Evolutionary conservation across 53 echinoderm and acorn worm species (phyloP).

Genomic region (Actinopyga echinites): DNA sequence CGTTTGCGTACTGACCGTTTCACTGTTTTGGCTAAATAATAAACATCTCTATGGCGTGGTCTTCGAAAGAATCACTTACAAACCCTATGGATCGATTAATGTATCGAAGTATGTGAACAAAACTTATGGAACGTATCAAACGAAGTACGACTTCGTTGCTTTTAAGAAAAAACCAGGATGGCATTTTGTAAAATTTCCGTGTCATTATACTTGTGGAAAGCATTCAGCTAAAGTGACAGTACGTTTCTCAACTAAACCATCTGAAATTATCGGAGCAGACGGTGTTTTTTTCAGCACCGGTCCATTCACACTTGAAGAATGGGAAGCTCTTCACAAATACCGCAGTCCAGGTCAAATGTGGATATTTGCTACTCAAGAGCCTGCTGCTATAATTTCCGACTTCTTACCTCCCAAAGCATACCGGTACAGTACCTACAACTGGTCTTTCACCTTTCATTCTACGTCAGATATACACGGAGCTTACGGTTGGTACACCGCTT

Average conservation of each 20-base stretch:
- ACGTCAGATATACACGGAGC: slow-evolving; percentile 10
- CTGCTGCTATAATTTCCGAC: not conserved
- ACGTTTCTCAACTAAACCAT: not conserved
- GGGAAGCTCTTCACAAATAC: not conserved
- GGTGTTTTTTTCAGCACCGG: slow-evolving; percentile 20
- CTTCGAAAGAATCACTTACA: too few relatives aligned
- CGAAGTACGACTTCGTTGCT: slow-evolving; percentile 17
- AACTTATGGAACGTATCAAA: too few relatives aligned
- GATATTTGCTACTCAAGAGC: slow-evolving; percentile 18
- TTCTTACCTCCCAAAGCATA: slow-evolving; percentile 10
- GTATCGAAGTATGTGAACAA: too few relatives aligned
- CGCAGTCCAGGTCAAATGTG: slow-evolving; percentile 8
- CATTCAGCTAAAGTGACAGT: not conserved
- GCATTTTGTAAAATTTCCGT: slow-evolving; percentile 2
- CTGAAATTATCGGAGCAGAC: not conserved
- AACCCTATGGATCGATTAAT: too few relatives aligned
- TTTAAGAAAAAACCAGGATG: slow-evolving; percentile 23
- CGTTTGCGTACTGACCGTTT: too few relatives aligned
- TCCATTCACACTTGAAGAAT: not conserved
- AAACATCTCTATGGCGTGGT: too few relatives aligned
- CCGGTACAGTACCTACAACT: slow-evolving; percentile 4
- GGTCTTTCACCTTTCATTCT: slow-evolving; percentile 29
- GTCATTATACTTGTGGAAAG: slow-evolving; percentile 2
- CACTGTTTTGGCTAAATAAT: too few relatives aligned
- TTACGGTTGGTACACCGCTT: slow-evolving; percentile 8